Evolutionary conservation across 1,140 invertebrate species (phyloP).

Genomic region (Drosophila littoralis): DNA sequence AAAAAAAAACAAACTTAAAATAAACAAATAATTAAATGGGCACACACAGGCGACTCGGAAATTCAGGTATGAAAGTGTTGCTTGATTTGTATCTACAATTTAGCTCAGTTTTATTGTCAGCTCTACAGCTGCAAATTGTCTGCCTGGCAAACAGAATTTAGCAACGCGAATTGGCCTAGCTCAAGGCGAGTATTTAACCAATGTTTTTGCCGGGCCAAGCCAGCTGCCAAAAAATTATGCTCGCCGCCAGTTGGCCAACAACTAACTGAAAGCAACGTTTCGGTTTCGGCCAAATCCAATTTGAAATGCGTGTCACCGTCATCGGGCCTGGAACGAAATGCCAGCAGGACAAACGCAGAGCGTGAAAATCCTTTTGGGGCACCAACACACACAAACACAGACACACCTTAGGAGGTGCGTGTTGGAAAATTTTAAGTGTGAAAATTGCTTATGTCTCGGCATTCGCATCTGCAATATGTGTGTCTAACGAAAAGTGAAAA

Average conservation of each 20-base stretch:
- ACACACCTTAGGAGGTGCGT: background rate
- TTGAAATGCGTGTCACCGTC: slow-evolving; percentile 72
- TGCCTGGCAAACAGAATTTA: slow-evolving; percentile 11
- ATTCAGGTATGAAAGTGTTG: slow-evolving; percentile 40
- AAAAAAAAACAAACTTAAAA: background rate
- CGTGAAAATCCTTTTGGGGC: slow-evolving; percentile 69
- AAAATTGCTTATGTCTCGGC: slow-evolving; percentile 69
- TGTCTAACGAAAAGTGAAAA: slow-evolving; percentile 11
- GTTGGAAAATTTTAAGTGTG: slow-evolving; percentile 64
- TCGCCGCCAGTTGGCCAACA: slow-evolving; percentile 70
- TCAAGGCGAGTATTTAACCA: slow-evolving; percentile 14
- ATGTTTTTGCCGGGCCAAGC: slow-evolving; percentile 23
- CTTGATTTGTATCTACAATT: slow-evolving; percentile 25
- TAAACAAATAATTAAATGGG: slow-evolving; percentile 5
- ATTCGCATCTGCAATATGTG: slow-evolving; percentile 65
- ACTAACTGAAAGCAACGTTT: slow-evolving; percentile 51
- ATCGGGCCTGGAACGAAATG: slow-evolving; percentile 56
- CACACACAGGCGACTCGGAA: slow-evolving; percentile 2
- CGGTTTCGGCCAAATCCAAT: slow-evolving; percentile 68
- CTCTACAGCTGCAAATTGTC: slow-evolving; percentile 6
- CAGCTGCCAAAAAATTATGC: slow-evolving; percentile 69
- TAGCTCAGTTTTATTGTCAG: slow-evolving; percentile 1
- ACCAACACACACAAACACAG: slow-evolving; percentile 6
- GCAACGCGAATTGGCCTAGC: slow-evolving; percentile 21
- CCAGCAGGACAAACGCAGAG: slow-evolving; percentile 57